Percentiles rank a stretch among this genome's conserved stretches.
Evolutionary conservation across 2,113 vertebrate species (phyloP).

Genomic region (Synchiropus splendidus): DNA sequence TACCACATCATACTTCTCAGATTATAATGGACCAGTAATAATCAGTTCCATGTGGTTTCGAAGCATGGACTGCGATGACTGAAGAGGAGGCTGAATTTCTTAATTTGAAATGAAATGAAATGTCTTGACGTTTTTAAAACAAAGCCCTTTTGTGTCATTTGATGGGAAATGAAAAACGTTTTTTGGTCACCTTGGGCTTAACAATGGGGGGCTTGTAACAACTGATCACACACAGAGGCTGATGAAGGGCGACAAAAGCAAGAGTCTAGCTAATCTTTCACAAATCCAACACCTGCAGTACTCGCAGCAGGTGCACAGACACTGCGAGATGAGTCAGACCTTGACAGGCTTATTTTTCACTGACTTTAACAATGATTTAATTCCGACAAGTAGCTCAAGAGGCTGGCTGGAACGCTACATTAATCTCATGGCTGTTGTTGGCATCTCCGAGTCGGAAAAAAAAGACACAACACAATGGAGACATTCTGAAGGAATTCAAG

Average conservation of each 20-base stretch:
- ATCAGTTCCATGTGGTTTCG: too few relatives aligned
- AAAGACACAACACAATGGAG: conserved; percentile 7
- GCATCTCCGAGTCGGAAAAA: conserved; percentile 16
- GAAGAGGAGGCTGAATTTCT: too few relatives aligned
- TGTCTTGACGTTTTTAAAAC: too few relatives aligned
- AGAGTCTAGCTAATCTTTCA: conserved; percentile 25
- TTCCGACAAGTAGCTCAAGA: conserved; percentile 17
- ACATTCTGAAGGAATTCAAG: too few relatives aligned
- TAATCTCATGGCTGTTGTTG: conserved; percentile 18
- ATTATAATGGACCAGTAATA: too few relatives aligned
- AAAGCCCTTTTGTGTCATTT: too few relatives aligned
- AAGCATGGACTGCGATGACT: too few relatives aligned
- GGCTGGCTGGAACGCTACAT: conserved; percentile 21
- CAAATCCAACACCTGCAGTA: conserved; percentile 21
- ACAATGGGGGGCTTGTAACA: conserved; percentile 6
- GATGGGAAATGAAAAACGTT: too few relatives aligned
- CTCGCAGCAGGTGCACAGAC: conserved; percentile 19
- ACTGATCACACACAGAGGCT: conserved; percentile 21
- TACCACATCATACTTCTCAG: too few relatives aligned
- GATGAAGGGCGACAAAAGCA: conserved; percentile 7
- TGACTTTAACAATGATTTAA: conserved; percentile 30
- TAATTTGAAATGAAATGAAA: too few relatives aligned
- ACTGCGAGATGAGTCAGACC: conserved; percentile 30
- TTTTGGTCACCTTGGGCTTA: too few relatives aligned
- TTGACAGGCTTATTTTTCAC: conserved; percentile 39